These are phyloP conservation scores for Corythucha ciliata DNA, from an alignment of 2,888 invertebrate genomes.

Conservation along the genomic window DNA sequence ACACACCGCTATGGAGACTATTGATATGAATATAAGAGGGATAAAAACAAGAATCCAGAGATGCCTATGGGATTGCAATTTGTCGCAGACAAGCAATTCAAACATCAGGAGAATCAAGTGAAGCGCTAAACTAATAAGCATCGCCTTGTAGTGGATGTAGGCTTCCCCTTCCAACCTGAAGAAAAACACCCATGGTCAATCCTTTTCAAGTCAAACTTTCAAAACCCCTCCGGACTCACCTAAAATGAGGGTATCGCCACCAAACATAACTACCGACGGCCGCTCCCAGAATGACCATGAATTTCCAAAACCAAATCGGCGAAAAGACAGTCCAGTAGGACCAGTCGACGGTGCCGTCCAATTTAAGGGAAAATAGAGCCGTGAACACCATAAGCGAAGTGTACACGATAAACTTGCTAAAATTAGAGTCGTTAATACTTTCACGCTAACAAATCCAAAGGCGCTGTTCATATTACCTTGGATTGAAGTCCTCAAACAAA, in stretches of 20 bases:
- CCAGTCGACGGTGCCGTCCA: slow-evolving; percentile 83
- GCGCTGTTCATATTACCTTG: slow-evolving; percentile 53
- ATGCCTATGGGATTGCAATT: slow-evolving; percentile 75
- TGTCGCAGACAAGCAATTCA: slow-evolving; percentile 90
- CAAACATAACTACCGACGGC: slow-evolving; percentile 87
- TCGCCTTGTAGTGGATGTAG: slow-evolving; percentile 95
- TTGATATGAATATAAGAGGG: slow-evolving; percentile 91
- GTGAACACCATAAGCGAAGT: slow-evolving; percentile 86
- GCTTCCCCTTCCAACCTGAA: slow-evolving; percentile 85
- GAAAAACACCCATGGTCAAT: slow-evolving; percentile 4
- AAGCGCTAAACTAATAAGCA: slow-evolving; percentile 90
- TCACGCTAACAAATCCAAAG: neutral
- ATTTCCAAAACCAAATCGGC: slow-evolving; percentile 97
- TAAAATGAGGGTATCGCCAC: slow-evolving; percentile 92
- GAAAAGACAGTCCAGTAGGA: slow-evolving; percentile 93
- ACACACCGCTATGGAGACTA: slow-evolving; percentile 91
- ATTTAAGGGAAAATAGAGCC: slow-evolving; percentile 75
- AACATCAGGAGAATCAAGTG: slow-evolving; percentile 94
- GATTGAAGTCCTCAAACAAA: slow-evolving; percentile 83
- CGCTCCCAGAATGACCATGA: slow-evolving; percentile 80
- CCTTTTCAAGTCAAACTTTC: neutral
- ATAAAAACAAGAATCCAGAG: slow-evolving; percentile 88
- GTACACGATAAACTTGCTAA: slow-evolving; percentile 95
- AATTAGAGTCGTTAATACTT: slow-evolving; percentile 39
- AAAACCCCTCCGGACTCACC: slow-evolving; percentile 45